phyloP scores from a whole-genome alignment of 2,797 vertebrate genomes.

The Cuculus canorus region DNA sequence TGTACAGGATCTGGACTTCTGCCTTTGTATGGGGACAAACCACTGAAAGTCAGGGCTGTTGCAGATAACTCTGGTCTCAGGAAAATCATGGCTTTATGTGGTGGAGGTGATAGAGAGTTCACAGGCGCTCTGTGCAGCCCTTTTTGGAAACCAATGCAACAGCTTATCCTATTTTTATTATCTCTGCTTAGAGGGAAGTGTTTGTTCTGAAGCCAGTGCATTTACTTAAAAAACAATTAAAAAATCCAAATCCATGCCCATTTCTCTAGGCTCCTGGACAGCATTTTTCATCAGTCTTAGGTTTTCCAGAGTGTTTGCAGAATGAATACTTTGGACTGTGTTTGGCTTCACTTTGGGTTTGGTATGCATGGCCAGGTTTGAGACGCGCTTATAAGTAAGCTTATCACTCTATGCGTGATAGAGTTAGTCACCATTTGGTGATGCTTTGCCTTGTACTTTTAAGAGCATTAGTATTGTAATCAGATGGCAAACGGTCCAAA shows the following conservation, averaged over 20 bases:
- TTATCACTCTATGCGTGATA: fast-evolving
- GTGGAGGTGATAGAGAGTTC: not conserved
- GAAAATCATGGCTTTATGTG: not conserved
- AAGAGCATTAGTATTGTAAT: not conserved
- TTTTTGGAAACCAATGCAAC: not conserved
- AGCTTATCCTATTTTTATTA: not conserved
- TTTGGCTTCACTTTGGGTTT: not conserved
- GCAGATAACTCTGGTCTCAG: not conserved
- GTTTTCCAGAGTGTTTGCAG: not conserved
- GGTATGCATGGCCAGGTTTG: not conserved
- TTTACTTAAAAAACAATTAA: not conserved
- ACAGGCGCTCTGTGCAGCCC: not conserved
- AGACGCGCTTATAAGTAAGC: not conserved
- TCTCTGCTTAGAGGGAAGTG: not conserved
- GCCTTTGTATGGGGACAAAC: not conserved
- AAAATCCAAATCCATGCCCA: not conserved
- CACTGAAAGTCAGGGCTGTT: not conserved
- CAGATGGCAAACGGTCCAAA: not conserved
- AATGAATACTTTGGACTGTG: not conserved
- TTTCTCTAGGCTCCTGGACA: not conserved
- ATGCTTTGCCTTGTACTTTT: not conserved
- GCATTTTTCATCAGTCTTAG: not conserved
- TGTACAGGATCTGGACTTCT: not conserved
- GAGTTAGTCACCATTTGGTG: not conserved
- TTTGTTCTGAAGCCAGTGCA: not conserved